A percentile compares a stretch with the other conserved stretches of the same genome.
Conservation (phyloP, 2,113 vertebrate genomes). For the Cygnus buccinator region DNA sequence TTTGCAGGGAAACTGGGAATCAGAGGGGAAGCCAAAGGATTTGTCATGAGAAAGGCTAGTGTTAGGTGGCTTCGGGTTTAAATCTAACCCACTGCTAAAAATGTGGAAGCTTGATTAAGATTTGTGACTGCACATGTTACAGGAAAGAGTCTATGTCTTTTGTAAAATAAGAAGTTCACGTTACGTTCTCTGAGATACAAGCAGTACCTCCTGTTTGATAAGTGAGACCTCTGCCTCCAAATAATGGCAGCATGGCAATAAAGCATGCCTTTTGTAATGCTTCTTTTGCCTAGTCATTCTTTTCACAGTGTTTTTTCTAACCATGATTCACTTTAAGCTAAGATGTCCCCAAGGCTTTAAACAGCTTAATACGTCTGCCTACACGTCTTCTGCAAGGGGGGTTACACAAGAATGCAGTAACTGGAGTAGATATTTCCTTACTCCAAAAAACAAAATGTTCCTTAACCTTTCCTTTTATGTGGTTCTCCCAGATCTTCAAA, state of each 20-base stretch:
- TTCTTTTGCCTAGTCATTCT: neutral
- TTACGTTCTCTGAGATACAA: neutral
- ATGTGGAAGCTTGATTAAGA: neutral
- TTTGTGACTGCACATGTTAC: accelerated
- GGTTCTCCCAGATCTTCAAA: neutral
- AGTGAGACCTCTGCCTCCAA: neutral
- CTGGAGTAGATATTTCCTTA: neutral
- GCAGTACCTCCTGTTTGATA: neutral
- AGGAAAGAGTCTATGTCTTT: neutral
- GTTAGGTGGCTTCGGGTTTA: neutral
- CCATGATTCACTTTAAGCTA: neutral
- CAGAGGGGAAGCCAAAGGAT: neutral
- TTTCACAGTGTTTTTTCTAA: neutral
- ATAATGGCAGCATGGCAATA: neutral
- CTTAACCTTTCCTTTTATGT: neutral
- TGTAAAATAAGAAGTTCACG: neutral
- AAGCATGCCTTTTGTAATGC: neutral
- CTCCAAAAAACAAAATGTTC: neutral
- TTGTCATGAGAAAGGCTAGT: neutral
- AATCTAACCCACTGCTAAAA: neutral
- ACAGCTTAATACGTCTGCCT: neutral
- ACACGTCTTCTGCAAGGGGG: neutral
- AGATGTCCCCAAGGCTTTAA: neutral
- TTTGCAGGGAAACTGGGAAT: neutral
- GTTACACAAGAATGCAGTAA: neutral